Evolutionary conservation across 2,888 invertebrate genomes (phyloP).

Genomic region (Microplitis manilae): DNA sequence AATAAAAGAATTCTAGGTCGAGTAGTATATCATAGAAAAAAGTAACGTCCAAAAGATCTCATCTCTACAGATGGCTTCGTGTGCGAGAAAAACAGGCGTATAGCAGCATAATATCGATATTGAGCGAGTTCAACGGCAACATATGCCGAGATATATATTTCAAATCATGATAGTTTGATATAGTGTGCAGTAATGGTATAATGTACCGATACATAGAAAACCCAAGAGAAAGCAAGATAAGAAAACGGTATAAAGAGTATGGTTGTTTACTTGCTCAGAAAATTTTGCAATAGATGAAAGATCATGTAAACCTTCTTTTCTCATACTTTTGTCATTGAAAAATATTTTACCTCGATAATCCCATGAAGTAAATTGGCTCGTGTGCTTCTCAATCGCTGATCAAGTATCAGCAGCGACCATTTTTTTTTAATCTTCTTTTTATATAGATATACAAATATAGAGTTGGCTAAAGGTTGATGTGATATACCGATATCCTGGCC

Average conservation of each 20-base stretch:
- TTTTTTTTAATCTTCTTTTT: background rate
- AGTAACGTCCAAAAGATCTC: slow-evolving; percentile 12
- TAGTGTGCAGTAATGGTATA: slow-evolving; percentile 9
- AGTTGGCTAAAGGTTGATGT: background rate
- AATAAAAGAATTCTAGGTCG: background rate
- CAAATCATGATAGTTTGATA: slow-evolving; percentile 41
- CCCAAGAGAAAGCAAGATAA: slow-evolving; percentile 15
- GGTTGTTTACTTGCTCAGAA: background rate
- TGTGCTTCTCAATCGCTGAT: slow-evolving; percentile 5
- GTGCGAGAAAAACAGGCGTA: slow-evolving; percentile 45
- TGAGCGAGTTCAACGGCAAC: slow-evolving; percentile 47
- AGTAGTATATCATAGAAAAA: slow-evolving; percentile 9
- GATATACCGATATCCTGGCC: background rate
- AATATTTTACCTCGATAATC: slow-evolving; percentile 26
- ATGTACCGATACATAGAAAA: slow-evolving; percentile 25
- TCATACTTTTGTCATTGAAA: slow-evolving; percentile 7
- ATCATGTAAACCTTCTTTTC: background rate
- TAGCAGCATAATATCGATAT: slow-evolving; percentile 51
- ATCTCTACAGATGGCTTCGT: slow-evolving; percentile 47
- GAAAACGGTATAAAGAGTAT: background rate
- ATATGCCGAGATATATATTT: slow-evolving; percentile 52
- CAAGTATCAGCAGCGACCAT: slow-evolving; percentile 20
- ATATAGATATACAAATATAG: slow-evolving; percentile 1
- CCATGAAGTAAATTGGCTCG: slow-evolving; percentile 22
- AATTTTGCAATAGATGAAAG: slow-evolving; percentile 8